Evolutionary conservation across 2,113 vertebrate species (phyloP).

Genomic region (Ranitomeya variabilis): DNA sequence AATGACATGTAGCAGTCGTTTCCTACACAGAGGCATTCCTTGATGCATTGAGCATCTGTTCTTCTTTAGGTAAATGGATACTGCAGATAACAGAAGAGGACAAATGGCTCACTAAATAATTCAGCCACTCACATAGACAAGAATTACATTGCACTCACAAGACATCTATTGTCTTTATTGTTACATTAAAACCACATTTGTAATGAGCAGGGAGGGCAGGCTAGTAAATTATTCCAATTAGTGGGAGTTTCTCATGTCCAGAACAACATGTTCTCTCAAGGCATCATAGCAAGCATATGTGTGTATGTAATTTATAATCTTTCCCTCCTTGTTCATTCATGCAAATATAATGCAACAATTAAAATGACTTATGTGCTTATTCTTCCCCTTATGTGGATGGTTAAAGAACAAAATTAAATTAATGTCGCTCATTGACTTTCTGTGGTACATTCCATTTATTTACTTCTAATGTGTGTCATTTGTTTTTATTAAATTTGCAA

Average conservation of each 20-base stretch:
- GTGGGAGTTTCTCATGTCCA: background rate
- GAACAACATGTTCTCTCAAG: background rate
- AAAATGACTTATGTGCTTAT: conserved; percentile 6
- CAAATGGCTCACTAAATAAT: background rate
- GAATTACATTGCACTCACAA: background rate
- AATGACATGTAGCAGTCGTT: no score
- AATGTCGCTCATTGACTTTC: background rate
- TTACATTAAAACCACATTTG: background rate
- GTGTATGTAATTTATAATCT: background rate
- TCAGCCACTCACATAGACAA: background rate
- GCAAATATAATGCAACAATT: conserved; percentile 10
- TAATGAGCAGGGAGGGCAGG: background rate
- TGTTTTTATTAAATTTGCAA: background rate
- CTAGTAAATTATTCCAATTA: background rate
- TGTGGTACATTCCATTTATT: background rate
- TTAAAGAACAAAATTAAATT: background rate
- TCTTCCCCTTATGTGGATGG: background rate
- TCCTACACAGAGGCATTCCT: background rate
- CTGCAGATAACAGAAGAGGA: background rate
- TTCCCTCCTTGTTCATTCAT: background rate
- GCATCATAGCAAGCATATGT: background rate
- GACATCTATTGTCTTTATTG: conserved; percentile 2
- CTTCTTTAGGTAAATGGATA: background rate
- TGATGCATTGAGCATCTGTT: background rate
- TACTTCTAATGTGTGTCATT: background rate